Evolutionary conservation across 2,113 vertebrate species (phyloP).

Genomic region (Polyodon spathula): DNA sequence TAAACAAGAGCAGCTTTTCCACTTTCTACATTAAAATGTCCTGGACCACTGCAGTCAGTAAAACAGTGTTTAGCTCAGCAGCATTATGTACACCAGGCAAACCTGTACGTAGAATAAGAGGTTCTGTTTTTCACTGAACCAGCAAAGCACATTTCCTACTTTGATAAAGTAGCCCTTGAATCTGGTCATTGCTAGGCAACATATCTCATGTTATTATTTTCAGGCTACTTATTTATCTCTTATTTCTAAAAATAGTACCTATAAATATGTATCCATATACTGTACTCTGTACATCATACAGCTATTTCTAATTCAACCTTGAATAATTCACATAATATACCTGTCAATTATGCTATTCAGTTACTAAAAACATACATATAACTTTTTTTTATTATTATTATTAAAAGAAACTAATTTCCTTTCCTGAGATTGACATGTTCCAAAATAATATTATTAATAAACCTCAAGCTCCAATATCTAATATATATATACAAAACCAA

Average conservation of each 20-base stretch:
- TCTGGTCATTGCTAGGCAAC: neutral
- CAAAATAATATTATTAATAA: no score
- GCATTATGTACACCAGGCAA: conserved; percentile 1
- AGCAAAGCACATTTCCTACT: conserved; percentile 13
- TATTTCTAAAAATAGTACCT: neutral
- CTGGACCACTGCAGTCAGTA: conserved; percentile 12
- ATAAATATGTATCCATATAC: neutral
- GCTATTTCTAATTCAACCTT: neutral
- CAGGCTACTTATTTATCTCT: conserved; percentile 2
- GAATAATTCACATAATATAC: neutral
- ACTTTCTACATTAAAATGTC: neutral
- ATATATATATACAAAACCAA: no score
- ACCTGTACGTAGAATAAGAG: neutral
- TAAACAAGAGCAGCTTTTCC: conserved; percentile 4
- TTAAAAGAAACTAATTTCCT: no score
- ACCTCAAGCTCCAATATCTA: no score
- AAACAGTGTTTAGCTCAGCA: conserved; percentile 3
- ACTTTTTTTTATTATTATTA: neutral
- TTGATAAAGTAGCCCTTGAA: conserved; percentile 11
- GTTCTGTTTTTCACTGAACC: conserved; percentile 10
- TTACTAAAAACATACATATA: neutral
- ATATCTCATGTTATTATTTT: conserved; percentile 1
- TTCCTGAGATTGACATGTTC: no score
- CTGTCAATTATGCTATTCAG: neutral
- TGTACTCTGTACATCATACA: neutral